Evolutionary conservation across 2,888 invertebrate species (phyloP).

Genomic region (Parasteatoda lunata): DNA sequence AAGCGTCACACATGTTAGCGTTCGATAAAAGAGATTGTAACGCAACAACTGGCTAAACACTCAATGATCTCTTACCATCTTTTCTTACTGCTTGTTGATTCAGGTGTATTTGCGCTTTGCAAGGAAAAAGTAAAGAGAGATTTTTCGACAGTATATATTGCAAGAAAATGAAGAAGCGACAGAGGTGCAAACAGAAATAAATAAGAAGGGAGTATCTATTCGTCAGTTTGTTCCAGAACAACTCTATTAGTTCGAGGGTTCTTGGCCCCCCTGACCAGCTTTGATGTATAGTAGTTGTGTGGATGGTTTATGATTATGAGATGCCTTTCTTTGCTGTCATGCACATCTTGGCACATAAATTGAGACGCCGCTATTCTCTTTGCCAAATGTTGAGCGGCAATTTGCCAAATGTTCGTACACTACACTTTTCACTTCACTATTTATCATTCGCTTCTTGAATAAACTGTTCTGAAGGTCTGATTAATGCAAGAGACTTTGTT

Average conservation of each 20-base stretch:
- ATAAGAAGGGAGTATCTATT: slow-evolving; percentile 20
- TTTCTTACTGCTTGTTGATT: slow-evolving; percentile 37
- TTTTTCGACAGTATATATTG: slow-evolving; percentile 37
- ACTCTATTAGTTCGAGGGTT: slow-evolving; percentile 23
- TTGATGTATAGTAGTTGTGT: slow-evolving; percentile 13
- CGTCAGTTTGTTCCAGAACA: slow-evolving; percentile 26
- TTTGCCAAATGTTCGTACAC: no score
- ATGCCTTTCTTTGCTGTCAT: slow-evolving; percentile 9
- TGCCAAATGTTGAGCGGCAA: no score
- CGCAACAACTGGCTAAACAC: slow-evolving; percentile 43
- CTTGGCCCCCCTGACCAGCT: slow-evolving; percentile 19
- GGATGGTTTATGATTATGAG: slow-evolving; percentile 38
- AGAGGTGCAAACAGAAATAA: slow-evolving; percentile 41
- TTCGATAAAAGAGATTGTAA: slow-evolving; percentile 38
- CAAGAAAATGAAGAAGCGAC: slow-evolving; percentile 17
- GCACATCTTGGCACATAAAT: not conserved
- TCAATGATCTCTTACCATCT: slow-evolving; percentile 21
- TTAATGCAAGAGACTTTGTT: no score
- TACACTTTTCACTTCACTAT: no score
- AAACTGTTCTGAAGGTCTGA: no score
- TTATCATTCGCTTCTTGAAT: no score
- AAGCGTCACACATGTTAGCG: slow-evolving; percentile 1
- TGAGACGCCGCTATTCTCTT: not conserved
- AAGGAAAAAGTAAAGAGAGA: not conserved
- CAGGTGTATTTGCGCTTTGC: slow-evolving; percentile 26